Percentiles rank a stretch among this genome's conserved stretches.
Evolutionary conservation across 2,888 invertebrate species (phyloP).

Genomic region (Lithophane ornitopus): DNA sequence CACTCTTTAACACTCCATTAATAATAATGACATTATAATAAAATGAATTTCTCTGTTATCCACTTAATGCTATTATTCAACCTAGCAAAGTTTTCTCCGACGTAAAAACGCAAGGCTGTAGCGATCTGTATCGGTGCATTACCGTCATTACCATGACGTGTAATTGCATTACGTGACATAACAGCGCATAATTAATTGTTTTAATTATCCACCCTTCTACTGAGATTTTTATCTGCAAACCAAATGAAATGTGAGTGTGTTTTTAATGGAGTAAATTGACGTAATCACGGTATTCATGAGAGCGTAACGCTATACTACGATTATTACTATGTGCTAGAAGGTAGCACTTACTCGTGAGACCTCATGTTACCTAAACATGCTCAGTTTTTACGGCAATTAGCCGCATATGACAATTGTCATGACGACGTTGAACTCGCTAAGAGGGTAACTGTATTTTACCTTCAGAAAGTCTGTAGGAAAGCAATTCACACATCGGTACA

Average conservation of each 20-base stretch:
- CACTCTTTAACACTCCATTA: constrained; percentile 64
- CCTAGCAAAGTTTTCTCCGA: constrained; percentile 53
- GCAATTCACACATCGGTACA: constrained; percentile 73
- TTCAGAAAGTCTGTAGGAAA: constrained; percentile 74
- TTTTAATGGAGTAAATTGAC: constrained; percentile 78
- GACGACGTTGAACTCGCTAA: constrained; percentile 71
- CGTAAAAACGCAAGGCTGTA: constrained; percentile 59
- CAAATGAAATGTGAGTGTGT: constrained; percentile 81
- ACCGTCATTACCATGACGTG: constrained; percentile 70
- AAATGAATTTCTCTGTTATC: constrained; percentile 51
- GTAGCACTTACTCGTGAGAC: constrained; percentile 27
- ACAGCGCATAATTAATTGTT: constrained; percentile 76
- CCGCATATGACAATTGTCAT: constrained; percentile 50
- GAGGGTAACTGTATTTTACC: constrained; percentile 76
- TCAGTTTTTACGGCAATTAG: constrained; percentile 55
- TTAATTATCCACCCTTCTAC: constrained; percentile 78
- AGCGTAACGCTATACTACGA: constrained; percentile 62
- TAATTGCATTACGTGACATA: constrained; percentile 80
- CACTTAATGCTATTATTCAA: constrained; percentile 47
- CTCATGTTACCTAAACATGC: constrained; percentile 45
- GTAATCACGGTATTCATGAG: constrained; percentile 67
- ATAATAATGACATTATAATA: constrained; percentile 64
- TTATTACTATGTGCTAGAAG: constrained; percentile 48
- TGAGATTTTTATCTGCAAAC: constrained; percentile 74
- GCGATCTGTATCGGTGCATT: constrained; percentile 66